phyloP scores from a whole-genome alignment of 2,113 vertebrate genomes.

The Microtus richardsoni region DNA sequence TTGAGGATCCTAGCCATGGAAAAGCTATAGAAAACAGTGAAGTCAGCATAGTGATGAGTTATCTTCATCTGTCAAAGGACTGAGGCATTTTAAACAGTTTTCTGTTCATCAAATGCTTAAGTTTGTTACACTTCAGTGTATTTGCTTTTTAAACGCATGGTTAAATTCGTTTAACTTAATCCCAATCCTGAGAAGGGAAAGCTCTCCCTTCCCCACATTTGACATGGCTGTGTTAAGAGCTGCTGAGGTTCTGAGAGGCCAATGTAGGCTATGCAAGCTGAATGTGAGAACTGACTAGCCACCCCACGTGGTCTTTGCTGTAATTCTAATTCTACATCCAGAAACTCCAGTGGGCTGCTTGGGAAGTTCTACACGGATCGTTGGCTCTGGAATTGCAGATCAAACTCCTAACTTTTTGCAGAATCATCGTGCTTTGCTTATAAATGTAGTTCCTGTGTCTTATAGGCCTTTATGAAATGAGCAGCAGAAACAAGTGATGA shows the following conservation, averaged over 20 bases:
- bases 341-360: not conserved
- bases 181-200: not conserved
- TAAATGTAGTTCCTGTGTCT: not conserved
- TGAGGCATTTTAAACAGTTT: not conserved
- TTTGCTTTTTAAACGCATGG: conserved; percentile 15
- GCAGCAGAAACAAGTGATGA: not conserved
- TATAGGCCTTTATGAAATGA: not conserved
- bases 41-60: not conserved
- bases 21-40: not conserved
- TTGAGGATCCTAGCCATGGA: not conserved
- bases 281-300: not conserved
- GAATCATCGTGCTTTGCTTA: not conserved
- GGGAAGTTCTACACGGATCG: not conserved
- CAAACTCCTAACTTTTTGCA: not conserved
- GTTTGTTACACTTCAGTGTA: conserved; percentile 30
- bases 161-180: conserved; percentile 44
- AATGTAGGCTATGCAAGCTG: not conserved
- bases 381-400: not conserved
- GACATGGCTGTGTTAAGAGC: not conserved
- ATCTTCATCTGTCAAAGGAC: not conserved
- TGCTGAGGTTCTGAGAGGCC: not conserved
- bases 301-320: not conserved
- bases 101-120: conserved; percentile 1
- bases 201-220: not conserved
- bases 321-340: conserved; percentile 28